These are phyloP conservation scores for Pantelozetes paolii DNA, from an alignment of 2,888 invertebrate genomes.

Conservation along the genomic window DNA sequence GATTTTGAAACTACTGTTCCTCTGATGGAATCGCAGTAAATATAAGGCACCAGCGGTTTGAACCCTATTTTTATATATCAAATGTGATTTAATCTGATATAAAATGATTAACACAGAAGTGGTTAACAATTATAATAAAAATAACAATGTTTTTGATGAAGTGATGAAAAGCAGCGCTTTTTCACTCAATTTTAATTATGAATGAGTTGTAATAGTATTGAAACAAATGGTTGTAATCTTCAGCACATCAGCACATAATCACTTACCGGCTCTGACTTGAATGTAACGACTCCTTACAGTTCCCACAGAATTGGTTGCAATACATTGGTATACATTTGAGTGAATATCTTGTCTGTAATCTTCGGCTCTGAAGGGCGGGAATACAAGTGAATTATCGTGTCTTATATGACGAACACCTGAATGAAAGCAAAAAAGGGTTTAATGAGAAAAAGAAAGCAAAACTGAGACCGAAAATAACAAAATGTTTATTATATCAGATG, in stretches of 20 bases:
- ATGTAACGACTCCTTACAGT: constrained; percentile 85
- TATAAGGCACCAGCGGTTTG: too few relatives aligned
- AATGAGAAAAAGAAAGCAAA: constrained; percentile 29
- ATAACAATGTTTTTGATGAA: background rate
- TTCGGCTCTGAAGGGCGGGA: constrained; percentile 88
- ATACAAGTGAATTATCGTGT: constrained; percentile 75
- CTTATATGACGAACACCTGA: constrained; percentile 42
- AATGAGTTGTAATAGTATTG: too few relatives aligned
- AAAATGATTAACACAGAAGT: too few relatives aligned
- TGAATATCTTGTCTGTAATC: constrained; percentile 90
- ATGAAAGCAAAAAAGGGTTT: constrained; percentile 16
- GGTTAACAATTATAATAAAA: too few relatives aligned
- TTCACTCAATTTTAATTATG: too few relatives aligned
- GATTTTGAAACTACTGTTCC: background rate
- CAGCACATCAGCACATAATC: background rate
- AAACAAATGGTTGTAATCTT: background rate
- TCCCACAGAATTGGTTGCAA: constrained; percentile 81
- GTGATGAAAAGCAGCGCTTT: too few relatives aligned
- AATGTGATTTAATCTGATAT: too few relatives aligned
- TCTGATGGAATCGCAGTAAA: too few relatives aligned
- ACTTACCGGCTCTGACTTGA: constrained; percentile 87
- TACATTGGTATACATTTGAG: constrained; percentile 85
- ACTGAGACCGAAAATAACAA: constrained; percentile 20
- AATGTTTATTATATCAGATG: constrained; percentile 19
- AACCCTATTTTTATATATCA: background rate